Evolutionary conservation across 2,888 invertebrate genomes (phyloP), one percentile per base, ranked within the genome.

Genomic region (Zeuzera pyrina): DNA sequence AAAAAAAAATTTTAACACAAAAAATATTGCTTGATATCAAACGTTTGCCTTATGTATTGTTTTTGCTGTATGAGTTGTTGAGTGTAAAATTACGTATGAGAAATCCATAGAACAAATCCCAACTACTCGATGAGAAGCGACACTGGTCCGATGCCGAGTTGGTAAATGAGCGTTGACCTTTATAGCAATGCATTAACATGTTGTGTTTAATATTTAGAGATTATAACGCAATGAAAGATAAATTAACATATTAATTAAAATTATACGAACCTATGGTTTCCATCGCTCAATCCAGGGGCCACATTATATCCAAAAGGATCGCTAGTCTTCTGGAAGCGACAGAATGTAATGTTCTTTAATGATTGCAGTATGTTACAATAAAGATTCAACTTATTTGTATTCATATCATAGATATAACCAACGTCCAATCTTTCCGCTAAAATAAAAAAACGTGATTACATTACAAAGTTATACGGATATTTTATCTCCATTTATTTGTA

Each of bases 291-390:
- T 12, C 85, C 85, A 31, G 83, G 81, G 25, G 63, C 48, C 3
- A 84, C 58, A 38, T 83, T 79, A 34, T 55, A 83, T 3, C 84
- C 85, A 15, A 55, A 42, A 4, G 51, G 29, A 19, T 59, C 60
- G 1, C 60, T 47, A 1, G 70, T 69, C 44, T 65, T 69, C 42
- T 81, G 77, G 45, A 85, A 85, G 5, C 85, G 71, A 39, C 85
- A 85, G 45, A 85, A 84, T 0, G 77, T 76, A 8, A 85, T 57
- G 36, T 68, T 70, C 40, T 68, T 76, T 2, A 45, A 41, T 0
- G 77, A 57, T 29, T 85, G 66, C 30, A 71, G 40, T 29, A 85
- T 64, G 38, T 85, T 85, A 44, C 85, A 86, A 41, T 71, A 83
- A 7, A 85, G 38, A 42, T 77, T 63, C 22, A 84, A 36, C 33